Conservation (phyloP, 2,113 vertebrate genomes). For the Pelmatolapia mariae region DNA sequence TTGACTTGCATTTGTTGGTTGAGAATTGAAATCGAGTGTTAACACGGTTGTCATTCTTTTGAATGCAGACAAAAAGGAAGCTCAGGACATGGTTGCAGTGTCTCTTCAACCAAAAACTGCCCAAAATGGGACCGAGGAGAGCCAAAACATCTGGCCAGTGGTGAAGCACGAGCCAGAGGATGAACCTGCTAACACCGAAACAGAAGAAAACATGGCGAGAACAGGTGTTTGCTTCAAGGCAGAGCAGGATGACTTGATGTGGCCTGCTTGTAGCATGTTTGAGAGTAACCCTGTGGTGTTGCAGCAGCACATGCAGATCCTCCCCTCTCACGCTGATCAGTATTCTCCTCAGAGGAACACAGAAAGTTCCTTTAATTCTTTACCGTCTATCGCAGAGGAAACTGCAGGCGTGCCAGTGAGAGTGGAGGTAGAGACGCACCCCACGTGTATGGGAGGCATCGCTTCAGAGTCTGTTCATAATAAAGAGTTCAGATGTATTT, state of each 20-base stretch:
- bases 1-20: not conserved
- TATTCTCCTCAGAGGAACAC: not conserved
- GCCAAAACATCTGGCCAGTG: not conserved
- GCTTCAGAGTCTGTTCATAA: not conserved
- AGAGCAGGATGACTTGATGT: not conserved
- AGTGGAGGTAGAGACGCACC: not conserved
- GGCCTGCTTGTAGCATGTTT: conserved; percentile 15
- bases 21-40: not conserved
- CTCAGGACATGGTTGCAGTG: not conserved
- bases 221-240: not conserved
- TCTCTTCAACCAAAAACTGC: not conserved
- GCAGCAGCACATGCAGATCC: not conserved
- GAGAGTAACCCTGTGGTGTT: not conserved
- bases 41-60: not conserved
- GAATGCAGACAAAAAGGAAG: not conserved
- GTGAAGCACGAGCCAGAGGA: conserved; percentile 35
- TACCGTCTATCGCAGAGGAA: not conserved
- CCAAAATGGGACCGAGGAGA: not conserved
- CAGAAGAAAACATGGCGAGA: not conserved
- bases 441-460: not conserved
- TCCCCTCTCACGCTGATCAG: not conserved
- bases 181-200: not conserved
- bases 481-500: not conserved
- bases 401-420: not conserved
- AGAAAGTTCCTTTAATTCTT: not conserved